Base-by-base conservation (phyloP, 2,797 vertebrate genomes). In the Spinibarbus caldwelli region DNA sequence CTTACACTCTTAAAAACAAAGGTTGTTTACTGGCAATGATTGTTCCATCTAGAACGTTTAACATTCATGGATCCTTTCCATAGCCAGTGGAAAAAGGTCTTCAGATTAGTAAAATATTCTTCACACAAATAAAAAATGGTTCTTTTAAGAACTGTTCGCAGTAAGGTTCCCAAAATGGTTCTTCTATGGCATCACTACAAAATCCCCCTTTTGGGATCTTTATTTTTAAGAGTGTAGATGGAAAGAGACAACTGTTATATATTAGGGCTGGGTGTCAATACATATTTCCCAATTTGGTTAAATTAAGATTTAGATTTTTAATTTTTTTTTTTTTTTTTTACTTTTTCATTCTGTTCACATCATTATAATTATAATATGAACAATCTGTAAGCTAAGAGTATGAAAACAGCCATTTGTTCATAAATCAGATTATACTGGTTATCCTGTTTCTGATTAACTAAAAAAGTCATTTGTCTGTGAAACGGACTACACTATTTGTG, bases 211-310 rank as follows among this genome's bases (percentile, higher is more conserved):
- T 57, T n/a, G 54, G 23, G 29, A 66, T 6, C 62, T 34, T 66
- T 66, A 34, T 66, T 66, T 34, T 66, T 34, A 34, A 66, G 64
- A 66, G 31, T 34, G 17, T 66, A 9, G 57, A 23, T 62, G 52
- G 31, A 83, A 26, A 80, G 31, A 49, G 64, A 66, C 41, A 83
- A 8, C 54, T 76, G 54, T 41, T 41, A 36, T 57, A 14, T 77
- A 38, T 29, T 41, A 43, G 76, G 38, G 76, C 54, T 62, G 9
- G 76, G 9, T 62, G 36, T 62, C 5, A 43, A 78, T 21, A 12
- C 21, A 77, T 17, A 26, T 38, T 43, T 78, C 14, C 54, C 36
- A 29, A 26, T 62, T 78, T n/a, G n/a, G n/a, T n/a, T n/a, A n/a
- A n/a, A n/a, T n/a, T n/a, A n/a, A 17, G 11, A 59, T 62, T 78